These are phyloP conservation scores for Neoitamus cyanurus DNA, from an alignment of 2,888 invertebrate genomes.

Conservation along the genomic window DNA sequence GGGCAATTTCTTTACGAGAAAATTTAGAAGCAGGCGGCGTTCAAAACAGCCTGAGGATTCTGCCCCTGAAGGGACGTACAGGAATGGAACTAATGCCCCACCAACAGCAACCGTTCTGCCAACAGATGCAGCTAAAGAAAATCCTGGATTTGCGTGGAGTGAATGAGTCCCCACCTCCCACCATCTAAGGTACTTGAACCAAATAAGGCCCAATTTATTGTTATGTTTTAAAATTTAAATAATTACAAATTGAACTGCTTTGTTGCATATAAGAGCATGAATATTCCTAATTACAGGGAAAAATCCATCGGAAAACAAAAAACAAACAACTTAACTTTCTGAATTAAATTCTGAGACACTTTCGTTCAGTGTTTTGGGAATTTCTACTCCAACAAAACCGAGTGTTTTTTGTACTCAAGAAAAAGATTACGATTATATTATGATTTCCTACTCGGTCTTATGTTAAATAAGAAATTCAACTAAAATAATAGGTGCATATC, in stretches of 20 bases:
- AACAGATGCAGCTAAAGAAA: constrained; percentile 17
- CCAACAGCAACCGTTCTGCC: constrained; percentile 27
- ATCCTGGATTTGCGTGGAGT: constrained; percentile 53
- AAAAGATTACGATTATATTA: no score
- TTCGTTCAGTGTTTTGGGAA: no score
- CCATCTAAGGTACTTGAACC: neutral
- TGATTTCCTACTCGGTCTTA: no score
- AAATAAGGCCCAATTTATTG: neutral
- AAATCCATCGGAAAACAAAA: no score
- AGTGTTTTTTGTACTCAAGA: no score
- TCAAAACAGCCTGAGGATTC: constrained; percentile 36
- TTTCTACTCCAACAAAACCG: no score
- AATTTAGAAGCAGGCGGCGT: constrained; percentile 8
- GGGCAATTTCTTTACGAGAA: constrained; percentile 39
- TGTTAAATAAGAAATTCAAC: no score
- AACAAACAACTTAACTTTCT: no score
- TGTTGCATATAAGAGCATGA: neutral
- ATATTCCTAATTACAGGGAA: no score
- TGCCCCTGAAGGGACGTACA: constrained; percentile 31
- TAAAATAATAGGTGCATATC: no score
- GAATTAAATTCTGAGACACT: no score
- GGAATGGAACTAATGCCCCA: neutral
- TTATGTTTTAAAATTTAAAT: no score
- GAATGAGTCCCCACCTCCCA: constrained; percentile 47
- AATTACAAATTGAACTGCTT: neutral